These are phyloP conservation scores for Steromphala cineraria DNA, from an alignment of 2,888 invertebrate genomes.

Conservation along the genomic window DNA sequence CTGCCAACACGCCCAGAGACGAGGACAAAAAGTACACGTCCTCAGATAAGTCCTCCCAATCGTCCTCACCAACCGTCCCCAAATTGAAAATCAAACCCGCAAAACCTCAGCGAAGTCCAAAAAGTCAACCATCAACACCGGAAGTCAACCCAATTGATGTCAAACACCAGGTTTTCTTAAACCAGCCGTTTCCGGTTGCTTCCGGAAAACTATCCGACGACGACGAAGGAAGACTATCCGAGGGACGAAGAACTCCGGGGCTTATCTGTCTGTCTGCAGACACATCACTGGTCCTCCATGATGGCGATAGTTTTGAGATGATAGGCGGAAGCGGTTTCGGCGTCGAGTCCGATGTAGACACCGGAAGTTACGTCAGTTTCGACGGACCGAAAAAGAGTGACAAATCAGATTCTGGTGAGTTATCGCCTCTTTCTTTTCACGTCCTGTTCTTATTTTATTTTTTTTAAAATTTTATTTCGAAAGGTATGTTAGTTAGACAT, in stretches of 20 bases:
- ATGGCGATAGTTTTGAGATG: neutral
- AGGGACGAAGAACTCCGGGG: neutral
- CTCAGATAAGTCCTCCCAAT: neutral
- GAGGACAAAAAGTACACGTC: neutral
- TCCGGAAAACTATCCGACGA: too few relatives aligned
- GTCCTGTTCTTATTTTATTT: too few relatives aligned
- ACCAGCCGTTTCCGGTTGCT: too few relatives aligned
- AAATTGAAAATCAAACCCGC: neutral
- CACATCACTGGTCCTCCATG: neutral
- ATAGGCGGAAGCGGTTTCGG: neutral
- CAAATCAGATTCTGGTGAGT: too few relatives aligned
- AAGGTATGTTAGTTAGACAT: too few relatives aligned
- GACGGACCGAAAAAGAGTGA: neutral
- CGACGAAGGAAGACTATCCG: too few relatives aligned
- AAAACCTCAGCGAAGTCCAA: neutral
- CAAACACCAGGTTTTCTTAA: too few relatives aligned
- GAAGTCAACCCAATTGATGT: neutral
- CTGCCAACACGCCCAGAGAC: neutral
- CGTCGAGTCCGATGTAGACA: conserved; percentile 6
- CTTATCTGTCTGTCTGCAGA: neutral
- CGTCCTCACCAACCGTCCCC: neutral
- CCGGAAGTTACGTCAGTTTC: neutral
- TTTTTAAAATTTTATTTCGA: too few relatives aligned
- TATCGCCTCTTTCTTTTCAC: too few relatives aligned
- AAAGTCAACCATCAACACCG: neutral